phyloP scores from a whole-genome alignment of 2,888 invertebrate species.

The Chironomus riparius region DNA sequence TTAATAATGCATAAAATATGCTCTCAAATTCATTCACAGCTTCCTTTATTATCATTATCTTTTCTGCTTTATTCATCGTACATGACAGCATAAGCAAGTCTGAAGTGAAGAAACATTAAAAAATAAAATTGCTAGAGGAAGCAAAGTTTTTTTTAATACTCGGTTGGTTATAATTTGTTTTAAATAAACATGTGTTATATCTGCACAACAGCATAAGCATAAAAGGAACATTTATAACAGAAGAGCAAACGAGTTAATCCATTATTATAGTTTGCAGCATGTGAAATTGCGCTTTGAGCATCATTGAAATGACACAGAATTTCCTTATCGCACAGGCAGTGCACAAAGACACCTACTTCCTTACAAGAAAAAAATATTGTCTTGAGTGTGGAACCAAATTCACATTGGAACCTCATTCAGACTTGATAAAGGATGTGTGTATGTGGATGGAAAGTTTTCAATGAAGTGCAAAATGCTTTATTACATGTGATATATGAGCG shows the following conservation, averaged over 20 bases:
- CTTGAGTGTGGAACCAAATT: background rate
- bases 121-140: background rate
- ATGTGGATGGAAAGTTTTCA: slow-evolving; percentile 2
- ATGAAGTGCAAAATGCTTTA: slow-evolving; percentile 26
- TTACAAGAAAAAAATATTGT: background rate
- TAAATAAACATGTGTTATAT: background rate
- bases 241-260: background rate
- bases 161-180: background rate
- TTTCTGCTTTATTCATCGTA: too few relatives aligned
- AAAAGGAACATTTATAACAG: background rate
- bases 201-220: background rate
- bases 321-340: background rate
- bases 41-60: too few relatives aligned
- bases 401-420: too few relatives aligned
- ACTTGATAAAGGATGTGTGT: background rate
- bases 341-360: background rate
- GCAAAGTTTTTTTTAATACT: too few relatives aligned
- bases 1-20: too few relatives aligned
- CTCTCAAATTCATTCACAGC: too few relatives aligned
- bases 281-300: background rate
- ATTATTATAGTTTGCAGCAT: background rate
- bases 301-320: background rate
- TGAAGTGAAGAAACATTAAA: background rate
- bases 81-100: too few relatives aligned
- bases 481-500: slow-evolving; percentile 8